These are phyloP conservation scores for Andrena minutula DNA, from an alignment of 2,888 invertebrate genomes.

Conservation along the genomic window DNA sequence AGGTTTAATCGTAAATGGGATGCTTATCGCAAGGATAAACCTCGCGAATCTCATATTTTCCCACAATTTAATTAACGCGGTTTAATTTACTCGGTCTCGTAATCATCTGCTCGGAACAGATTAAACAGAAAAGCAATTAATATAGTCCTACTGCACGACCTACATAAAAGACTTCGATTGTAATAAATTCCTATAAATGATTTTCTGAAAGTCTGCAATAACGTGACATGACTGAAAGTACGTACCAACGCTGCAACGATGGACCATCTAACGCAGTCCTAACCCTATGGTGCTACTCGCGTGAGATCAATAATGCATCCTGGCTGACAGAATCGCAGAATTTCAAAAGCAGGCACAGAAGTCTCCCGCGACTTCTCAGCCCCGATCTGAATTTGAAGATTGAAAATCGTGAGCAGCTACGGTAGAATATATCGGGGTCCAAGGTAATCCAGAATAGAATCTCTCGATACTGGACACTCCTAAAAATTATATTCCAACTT, in stretches of 20 bases:
- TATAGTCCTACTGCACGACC: too few species aligned
- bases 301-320: slow-evolving; percentile 63
- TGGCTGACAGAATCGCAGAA: slow-evolving; percentile 31
- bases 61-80: background rate
- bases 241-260: slow-evolving; percentile 19
- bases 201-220: slow-evolving; percentile 25
- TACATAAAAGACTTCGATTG: too few species aligned
- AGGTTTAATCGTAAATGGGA: slow-evolving; percentile 12
- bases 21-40: slow-evolving; percentile 1
- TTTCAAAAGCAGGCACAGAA: background rate
- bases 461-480: background rate
- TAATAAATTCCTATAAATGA: background rate
- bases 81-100: too few species aligned
- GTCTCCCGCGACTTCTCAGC: background rate
- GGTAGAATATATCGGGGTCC: background rate
- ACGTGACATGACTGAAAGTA: slow-evolving; percentile 37
- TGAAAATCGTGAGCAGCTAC: background rate
- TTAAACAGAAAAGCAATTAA: too few species aligned
- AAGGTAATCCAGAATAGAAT: background rate
- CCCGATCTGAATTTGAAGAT: slow-evolving; percentile 27
- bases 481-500: background rate
- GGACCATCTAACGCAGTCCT: slow-evolving; percentile 53
- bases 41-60: background rate
- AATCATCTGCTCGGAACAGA: too few species aligned
- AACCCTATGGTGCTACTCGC: slow-evolving; percentile 46